These are phyloP conservation scores for Acrobasis repandana DNA, from an alignment of 2,888 invertebrate genomes.

Conservation along the genomic window DNA sequence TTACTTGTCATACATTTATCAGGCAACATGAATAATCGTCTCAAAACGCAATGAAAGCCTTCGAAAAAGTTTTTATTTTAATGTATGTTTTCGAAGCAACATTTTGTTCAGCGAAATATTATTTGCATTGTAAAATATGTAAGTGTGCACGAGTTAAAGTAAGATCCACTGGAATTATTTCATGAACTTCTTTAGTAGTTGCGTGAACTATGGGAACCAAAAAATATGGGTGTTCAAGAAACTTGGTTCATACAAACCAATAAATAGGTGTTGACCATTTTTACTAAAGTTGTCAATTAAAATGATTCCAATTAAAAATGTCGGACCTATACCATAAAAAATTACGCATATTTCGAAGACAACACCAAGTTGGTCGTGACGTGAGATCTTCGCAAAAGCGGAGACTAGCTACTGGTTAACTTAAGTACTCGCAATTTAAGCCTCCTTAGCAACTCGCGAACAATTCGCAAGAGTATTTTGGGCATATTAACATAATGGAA, in stretches of 20 bases:
- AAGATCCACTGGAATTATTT: background rate
- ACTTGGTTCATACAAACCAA: too few relatives aligned
- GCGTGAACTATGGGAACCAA: too few relatives aligned
- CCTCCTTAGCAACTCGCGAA: constrained; percentile 30
- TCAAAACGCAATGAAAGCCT: constrained; percentile 69
- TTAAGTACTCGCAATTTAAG: constrained; percentile 49
- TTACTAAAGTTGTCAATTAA: background rate
- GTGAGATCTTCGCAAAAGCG: constrained; percentile 34
- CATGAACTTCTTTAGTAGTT: background rate
- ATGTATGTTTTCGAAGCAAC: constrained; percentile 66
- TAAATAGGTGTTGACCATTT: too few relatives aligned
- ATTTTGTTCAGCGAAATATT: constrained; percentile 21
- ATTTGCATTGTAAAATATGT: constrained; percentile 3
- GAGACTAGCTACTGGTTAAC: constrained; percentile 50
- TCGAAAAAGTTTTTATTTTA: constrained; percentile 77
- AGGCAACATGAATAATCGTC: constrained; percentile 72
- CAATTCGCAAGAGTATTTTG: constrained; percentile 19
- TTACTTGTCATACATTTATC: constrained; percentile 77
- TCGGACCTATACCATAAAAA: background rate
- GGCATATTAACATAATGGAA: constrained; percentile 25
- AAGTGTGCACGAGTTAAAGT: background rate
- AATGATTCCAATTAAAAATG: background rate
- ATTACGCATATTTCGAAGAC: constrained; percentile 8
- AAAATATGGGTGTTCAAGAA: too few relatives aligned
- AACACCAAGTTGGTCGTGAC: constrained; percentile 27